Evolutionary conservation across 2,797 vertebrate species (phyloP).

Genomic region (Megaceryle alcyon): DNA sequence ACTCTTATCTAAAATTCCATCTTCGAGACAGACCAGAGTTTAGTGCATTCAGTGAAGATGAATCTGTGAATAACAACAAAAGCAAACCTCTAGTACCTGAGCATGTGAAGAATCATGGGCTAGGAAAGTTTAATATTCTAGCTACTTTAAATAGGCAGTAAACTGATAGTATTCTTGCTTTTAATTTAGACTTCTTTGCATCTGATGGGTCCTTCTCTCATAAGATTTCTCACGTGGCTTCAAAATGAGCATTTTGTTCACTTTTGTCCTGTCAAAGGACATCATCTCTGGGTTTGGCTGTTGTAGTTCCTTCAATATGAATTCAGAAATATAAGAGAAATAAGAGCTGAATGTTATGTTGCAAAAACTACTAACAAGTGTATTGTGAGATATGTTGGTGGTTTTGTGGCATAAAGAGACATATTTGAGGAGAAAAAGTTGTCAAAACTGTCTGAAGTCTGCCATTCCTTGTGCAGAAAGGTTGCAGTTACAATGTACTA

Average conservation of each 20-base stretch:
- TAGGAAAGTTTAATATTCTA: neutral
- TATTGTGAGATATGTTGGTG: neutral
- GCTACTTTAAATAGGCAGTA: neutral
- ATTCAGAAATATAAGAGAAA: neutral
- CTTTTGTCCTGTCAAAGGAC: neutral
- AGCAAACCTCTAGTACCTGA: neutral
- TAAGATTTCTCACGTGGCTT: neutral
- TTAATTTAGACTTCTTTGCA: neutral
- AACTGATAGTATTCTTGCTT: neutral
- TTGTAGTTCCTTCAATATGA: neutral
- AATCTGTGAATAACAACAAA: neutral
- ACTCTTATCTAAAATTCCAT: neutral
- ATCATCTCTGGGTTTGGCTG: neutral
- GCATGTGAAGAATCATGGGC: neutral
- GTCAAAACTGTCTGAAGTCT: neutral
- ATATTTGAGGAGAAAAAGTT: neutral
- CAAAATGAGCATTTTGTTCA: neutral
- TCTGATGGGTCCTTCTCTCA: neutral
- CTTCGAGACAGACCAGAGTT: neutral
- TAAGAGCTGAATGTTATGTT: neutral
- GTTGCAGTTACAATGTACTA: neutral
- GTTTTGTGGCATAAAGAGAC: neutral
- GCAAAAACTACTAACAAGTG: neutral
- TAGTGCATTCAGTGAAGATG: neutral
- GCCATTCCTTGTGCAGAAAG: neutral